phyloP scores from a whole-genome alignment of 2,797 vertebrate genomes.

The Pantherophis vulpinus region DNA sequence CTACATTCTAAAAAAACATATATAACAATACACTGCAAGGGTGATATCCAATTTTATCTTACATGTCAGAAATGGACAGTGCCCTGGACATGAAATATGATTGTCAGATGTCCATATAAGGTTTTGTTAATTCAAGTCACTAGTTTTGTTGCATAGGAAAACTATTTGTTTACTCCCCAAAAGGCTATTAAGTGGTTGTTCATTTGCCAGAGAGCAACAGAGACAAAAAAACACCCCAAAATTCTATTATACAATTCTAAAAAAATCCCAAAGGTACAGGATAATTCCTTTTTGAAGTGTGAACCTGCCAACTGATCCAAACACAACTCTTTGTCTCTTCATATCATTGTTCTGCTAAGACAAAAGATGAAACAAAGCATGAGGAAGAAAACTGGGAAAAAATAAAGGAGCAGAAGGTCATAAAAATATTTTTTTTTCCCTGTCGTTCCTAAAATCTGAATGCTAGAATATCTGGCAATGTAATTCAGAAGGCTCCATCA shows the following conservation, averaged over 20 bases:
- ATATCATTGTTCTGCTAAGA: background rate
- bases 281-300: background rate
- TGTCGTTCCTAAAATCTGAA: accelerated
- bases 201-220: background rate
- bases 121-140: background rate
- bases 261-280: background rate
- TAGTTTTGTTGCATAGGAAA: background rate
- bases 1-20: background rate
- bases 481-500: constrained; percentile 21
- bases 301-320: background rate
- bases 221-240: background rate
- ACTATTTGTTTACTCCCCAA: background rate
- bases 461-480: background rate
- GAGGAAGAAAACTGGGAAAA: background rate
- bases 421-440: accelerated
- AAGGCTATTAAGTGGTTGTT: background rate
- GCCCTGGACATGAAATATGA: background rate
- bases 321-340: background rate
- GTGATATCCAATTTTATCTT: background rate
- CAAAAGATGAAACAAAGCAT: background rate
- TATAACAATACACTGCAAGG: background rate
- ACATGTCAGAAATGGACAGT: background rate
- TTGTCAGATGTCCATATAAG: background rate
- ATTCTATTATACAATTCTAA: background rate
- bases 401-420: background rate